Conservation (phyloP, 37 sponge, comb jelly and placozoan species). For the Corticium candelabrum region DNA sequence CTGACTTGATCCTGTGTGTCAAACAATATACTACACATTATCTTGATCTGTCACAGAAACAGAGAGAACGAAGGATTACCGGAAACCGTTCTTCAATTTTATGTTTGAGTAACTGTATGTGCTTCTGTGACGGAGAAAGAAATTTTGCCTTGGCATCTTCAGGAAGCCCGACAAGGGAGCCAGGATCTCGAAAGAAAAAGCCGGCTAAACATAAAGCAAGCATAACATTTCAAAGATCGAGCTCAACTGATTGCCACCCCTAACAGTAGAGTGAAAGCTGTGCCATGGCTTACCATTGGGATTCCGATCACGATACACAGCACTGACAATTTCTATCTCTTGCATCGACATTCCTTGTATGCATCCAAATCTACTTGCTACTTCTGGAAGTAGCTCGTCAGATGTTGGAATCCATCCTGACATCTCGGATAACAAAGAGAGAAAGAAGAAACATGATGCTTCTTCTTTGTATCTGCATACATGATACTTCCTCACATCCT, state of each 20-base stretch:
- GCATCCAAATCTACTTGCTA: background rate
- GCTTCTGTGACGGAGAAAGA: background rate
- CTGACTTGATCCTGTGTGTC: background rate
- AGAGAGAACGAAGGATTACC: background rate
- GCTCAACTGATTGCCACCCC: background rate
- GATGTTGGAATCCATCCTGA: background rate
- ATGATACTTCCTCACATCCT: background rate
- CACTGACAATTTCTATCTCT: constrained; percentile 26
- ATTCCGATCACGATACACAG: constrained; percentile 9
- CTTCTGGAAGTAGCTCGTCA: background rate
- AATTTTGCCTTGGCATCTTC: background rate
- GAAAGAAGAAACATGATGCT: background rate
- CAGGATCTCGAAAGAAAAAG: background rate
- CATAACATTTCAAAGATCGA: background rate
- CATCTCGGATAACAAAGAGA: background rate
- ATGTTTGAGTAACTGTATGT: too few species aligned
- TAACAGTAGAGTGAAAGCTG: too few species aligned
- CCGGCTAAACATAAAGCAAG: background rate
- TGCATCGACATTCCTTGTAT: constrained; percentile 26
- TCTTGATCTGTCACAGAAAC: too few species aligned
- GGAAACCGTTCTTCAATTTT: background rate
- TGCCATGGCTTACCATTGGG: constrained; percentile 33
- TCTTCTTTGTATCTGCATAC: background rate
- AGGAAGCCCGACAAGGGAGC: background rate
- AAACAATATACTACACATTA: too few species aligned